Evolutionary conservation across 2,113 vertebrate species (phyloP), one percentile per base, ranked within the genome.

Genomic region (Lates calcarifer): DNA sequence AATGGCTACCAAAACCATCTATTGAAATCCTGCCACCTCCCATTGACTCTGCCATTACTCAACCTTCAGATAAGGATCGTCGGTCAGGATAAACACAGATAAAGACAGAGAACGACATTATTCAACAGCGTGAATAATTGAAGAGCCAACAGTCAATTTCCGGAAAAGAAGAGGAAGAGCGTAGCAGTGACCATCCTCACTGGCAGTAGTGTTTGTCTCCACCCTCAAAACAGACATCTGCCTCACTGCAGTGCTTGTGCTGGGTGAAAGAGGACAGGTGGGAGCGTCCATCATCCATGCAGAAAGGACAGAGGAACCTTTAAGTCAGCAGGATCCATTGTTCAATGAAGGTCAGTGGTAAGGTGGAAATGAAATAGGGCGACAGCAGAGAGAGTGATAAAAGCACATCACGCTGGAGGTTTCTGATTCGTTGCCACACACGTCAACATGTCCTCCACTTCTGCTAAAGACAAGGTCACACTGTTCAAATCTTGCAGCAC

Each of bases 281-380:
- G 85, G 90, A n/a, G 75, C 87, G 92, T 89, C 85, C 89, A 87
- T 95, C 94, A 91, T 80, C 84, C 77, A 77, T 47, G 62, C 77
- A 83, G 84, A 92, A 90, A 83, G 78, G 92, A 91, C 86, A 93
- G 78, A 83, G 87, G 93, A 92, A 92, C 93, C 91, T 94, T 93
- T 92, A 93, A 92, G 87, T 93, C 94, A 92, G 81, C 82, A 63
- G 90, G 85, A 91, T 79, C 84, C 88, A 94, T 93, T 95, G 93
- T 94, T 93, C 77, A 86, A 72, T 58, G 93, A 96, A 96, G 95
- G 94, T 95, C 95, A 94, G 84, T 75, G 74, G 79, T 81, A 89
- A 80, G 90, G 87, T 88, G 92, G 84, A 83, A 89, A 87, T 93
- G 89, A 94, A 95, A 96, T 96, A 93, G 90, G 86, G 91, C 90